These are phyloP conservation scores for Aphelocoma californica DNA, from an alignment of 2,797 vertebrate genomes.

Conservation along the genomic window DNA sequence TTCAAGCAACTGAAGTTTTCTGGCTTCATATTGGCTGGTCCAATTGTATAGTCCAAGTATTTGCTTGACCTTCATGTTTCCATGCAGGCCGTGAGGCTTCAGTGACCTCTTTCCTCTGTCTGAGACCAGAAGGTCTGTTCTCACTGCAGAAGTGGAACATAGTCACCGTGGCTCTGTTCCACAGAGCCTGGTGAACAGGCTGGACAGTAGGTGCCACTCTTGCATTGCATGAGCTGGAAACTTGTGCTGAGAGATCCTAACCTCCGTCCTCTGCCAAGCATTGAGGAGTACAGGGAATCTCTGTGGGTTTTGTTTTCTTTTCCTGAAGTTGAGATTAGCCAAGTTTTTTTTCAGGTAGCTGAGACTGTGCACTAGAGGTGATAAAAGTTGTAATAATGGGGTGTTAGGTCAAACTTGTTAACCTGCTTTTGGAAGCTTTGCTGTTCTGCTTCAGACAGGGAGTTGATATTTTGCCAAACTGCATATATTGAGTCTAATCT, in stretches of 20 bases:
- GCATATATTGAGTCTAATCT: neutral
- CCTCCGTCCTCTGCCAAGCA: neutral
- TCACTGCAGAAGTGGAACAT: neutral
- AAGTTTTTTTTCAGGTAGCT: neutral
- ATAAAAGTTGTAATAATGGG: neutral
- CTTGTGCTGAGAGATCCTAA: neutral
- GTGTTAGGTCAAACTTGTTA: neutral
- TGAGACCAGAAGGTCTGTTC: neutral
- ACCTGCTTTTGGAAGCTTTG: neutral
- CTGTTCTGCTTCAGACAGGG: neutral
- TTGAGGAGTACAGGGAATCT: neutral
- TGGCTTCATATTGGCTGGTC: neutral
- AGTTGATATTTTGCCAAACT: neutral
- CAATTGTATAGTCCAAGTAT: neutral
- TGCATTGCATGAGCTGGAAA: fast-evolving
- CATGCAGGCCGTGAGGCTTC: neutral
- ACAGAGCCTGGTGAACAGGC: neutral
- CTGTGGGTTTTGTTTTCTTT: neutral
- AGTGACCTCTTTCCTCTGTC: neutral
- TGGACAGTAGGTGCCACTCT: neutral
- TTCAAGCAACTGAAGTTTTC: neutral
- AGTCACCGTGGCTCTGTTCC: neutral
- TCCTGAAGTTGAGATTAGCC: neutral
- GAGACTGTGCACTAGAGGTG: neutral
- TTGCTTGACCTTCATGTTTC: neutral